These are phyloP conservation scores for Dinoponera quadriceps DNA, from an alignment of 1,140 invertebrate species.

Conservation along the genomic window DNA sequence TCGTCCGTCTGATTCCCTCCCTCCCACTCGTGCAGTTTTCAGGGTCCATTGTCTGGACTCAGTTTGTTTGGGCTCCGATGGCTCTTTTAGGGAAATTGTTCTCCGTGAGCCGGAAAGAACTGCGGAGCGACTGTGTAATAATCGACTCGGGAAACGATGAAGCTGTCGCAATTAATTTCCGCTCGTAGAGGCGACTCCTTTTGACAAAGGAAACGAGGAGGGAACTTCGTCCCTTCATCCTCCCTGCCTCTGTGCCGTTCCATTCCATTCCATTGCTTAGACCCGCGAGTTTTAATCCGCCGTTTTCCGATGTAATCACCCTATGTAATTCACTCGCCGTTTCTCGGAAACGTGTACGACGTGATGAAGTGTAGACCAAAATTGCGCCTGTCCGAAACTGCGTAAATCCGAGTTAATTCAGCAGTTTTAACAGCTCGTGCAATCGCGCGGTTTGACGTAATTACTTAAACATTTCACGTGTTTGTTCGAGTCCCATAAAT, in stretches of 20 bases:
- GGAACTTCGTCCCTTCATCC: neutral
- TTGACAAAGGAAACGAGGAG: constrained; percentile 24
- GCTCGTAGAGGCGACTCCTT: neutral
- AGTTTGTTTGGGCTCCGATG: neutral
- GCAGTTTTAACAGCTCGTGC: neutral
- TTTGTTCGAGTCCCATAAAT: too few relatives aligned
- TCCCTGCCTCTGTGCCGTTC: neutral
- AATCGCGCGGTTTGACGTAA: neutral
- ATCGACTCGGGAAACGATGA: constrained; percentile 3
- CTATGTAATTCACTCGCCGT: neutral
- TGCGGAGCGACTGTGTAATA: neutral
- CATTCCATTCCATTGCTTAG: neutral
- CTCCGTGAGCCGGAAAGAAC: neutral
- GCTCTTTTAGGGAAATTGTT: constrained; percentile 29
- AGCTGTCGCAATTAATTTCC: constrained; percentile 31
- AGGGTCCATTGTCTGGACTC: neutral
- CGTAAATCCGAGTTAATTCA: neutral
- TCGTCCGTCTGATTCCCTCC: constrained; percentile 33
- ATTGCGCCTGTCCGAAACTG: neutral
- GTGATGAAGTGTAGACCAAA: neutral
- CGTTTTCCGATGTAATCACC: constrained; percentile 26
- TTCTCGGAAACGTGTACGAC: neutral
- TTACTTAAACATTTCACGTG: too few relatives aligned
- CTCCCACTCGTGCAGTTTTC: constrained; percentile 11
- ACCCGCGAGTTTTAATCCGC: constrained; percentile 7